Evolutionary conservation across 1,140 invertebrate species (phyloP), one percentile per base, ranked within the genome.

Genomic region (Brachionus manjavacas): DNA sequence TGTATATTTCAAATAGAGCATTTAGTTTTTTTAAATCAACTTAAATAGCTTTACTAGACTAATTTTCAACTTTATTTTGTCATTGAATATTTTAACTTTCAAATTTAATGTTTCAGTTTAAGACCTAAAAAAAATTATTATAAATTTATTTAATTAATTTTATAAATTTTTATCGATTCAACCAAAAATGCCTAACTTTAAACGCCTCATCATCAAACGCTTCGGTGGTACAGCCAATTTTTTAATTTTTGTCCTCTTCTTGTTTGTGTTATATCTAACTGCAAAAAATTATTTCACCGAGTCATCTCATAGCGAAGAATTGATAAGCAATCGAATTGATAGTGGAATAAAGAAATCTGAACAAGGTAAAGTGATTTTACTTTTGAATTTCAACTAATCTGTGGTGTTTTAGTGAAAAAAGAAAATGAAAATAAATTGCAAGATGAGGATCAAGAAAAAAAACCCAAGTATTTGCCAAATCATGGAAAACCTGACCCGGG

Each of bases 401-500:
- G 14, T 52, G 46, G 1, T 35, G 7, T 60, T 60, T 23, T 23
- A 70, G 46, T 39, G 14, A 35, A 64, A 14, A 16, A 20, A 11
- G 2, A 20, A 39, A 31, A 12, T 9, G 52, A 43, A 41, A 64
- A 52, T 31, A 8, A 66, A 4, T 12, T 4, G 4, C 0, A 3
- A 20, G 11, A 2, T n/a, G 46, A 28, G 0, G 20, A 55, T 2
- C 7, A 4, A 0, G 23, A 7, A 83, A 49, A 49, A 11, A 66
- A 66, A 28, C 55, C 52, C 9, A 8, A 43, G 4, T 68, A 14
- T 52, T 25, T 72, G 14, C 35, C 39, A 16, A 83, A 46, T 43
- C 60, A 60, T 23, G 49, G 31, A 16, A 64, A 14, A 39, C 76
- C 68, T 70, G 81, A 83, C 14, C 39, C 81, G 23, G 81, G 81